These are phyloP conservation scores for Notothenia rossii DNA, from an alignment of 2,113 vertebrate species.

Conservation along the genomic window DNA sequence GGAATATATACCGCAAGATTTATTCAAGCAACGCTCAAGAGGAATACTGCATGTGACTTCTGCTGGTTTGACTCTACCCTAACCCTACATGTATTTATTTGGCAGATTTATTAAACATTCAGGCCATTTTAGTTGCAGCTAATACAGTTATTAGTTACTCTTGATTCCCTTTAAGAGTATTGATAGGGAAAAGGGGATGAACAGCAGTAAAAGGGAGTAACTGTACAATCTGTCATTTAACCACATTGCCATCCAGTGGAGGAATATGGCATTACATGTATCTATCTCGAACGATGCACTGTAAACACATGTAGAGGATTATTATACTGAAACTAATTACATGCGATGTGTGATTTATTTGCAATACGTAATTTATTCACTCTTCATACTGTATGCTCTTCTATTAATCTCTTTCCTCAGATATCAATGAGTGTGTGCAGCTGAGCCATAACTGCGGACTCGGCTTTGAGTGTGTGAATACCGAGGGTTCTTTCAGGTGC, in stretches of 20 bases:
- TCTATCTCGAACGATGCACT: neutral
- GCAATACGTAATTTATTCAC: neutral
- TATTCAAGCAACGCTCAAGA: neutral
- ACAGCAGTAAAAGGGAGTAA: neutral
- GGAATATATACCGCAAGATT: conserved; percentile 13
- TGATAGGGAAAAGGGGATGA: neutral
- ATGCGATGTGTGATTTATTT: conserved; percentile 6
- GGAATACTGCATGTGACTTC: conserved; percentile 5
- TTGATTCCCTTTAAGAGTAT: conserved; percentile 6
- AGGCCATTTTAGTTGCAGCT: neutral
- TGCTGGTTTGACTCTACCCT: conserved; percentile 21
- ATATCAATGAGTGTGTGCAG: conserved; percentile 88
- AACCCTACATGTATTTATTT: conserved; percentile 14
- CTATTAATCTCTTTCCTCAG: conserved; percentile 72
- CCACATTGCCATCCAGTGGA: conserved; percentile 81
- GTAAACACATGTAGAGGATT: neutral
- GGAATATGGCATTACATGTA: neutral
- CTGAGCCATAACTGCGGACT: conserved; percentile 86
- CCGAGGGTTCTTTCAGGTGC: conserved; percentile 91
- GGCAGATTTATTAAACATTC: conserved; percentile 5
- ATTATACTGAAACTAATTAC: conserved; percentile 12
- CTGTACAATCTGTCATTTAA: conserved; percentile 31
- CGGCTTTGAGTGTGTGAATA: conserved; percentile 89
- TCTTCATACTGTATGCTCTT: neutral
- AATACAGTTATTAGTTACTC: conserved; percentile 11